Conservation (phyloP, 1,140 invertebrate species). For the Listronotus bonariensis region DNA sequence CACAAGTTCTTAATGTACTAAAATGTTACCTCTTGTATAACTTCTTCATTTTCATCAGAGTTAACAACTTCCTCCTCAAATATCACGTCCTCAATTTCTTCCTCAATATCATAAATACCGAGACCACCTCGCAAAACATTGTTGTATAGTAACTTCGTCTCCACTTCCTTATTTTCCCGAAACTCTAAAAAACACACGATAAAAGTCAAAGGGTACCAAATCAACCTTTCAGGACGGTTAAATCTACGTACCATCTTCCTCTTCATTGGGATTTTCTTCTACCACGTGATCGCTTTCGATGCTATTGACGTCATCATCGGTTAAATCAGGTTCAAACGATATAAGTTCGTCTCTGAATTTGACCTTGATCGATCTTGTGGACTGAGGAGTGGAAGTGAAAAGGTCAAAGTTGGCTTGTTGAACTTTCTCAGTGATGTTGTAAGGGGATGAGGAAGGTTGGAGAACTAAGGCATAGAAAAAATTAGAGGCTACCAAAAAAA, state of each 20-base stretch:
- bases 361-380: slow-evolving; percentile 42
- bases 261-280: slow-evolving; percentile 21
- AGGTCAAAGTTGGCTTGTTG: slow-evolving; percentile 51
- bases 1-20: no score
- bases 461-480: no score
- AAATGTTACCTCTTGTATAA: no score
- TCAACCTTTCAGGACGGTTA: no score
- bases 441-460: slow-evolving; percentile 51
- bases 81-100: slow-evolving; percentile 35
- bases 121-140: slow-evolving; percentile 20
- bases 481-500: no score
- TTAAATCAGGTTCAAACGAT: slow-evolving; percentile 53
- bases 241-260: no score
- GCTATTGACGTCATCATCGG: slow-evolving; percentile 53
- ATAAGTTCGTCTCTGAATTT: slow-evolving; percentile 52
- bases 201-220: no score
- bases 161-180: slow-evolving; percentile 1
- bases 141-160: slow-evolving; percentile 4
- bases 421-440: slow-evolving; percentile 53
- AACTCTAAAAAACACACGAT: slow-evolving; percentile 6
- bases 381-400: slow-evolving; percentile 37
- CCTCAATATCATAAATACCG: slow-evolving; percentile 28
- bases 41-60: slow-evolving; percentile 30
- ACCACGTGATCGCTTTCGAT: slow-evolving; percentile 51
- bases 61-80: slow-evolving; percentile 2